A percentile compares a stretch with the other conserved stretches of the same genome.
Evolutionary conservation across 2,888 invertebrate species (phyloP).

Genomic region (Tortricodes alternella): DNA sequence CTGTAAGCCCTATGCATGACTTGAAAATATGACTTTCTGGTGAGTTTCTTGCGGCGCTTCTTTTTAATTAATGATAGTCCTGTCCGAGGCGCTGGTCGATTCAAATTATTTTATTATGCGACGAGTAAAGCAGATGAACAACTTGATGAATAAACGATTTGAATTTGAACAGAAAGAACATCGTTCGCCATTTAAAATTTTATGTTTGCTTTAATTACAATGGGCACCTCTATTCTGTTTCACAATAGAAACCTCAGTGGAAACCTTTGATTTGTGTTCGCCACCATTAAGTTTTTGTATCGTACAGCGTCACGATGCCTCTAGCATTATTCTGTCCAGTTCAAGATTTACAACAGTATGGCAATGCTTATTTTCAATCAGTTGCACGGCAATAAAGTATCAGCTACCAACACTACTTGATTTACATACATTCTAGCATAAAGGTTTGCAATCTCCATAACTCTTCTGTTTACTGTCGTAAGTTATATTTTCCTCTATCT

Average conservation of each 20-base stretch:
- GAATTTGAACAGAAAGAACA: no score
- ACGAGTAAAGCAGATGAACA: no score
- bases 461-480: constrained; percentile 32
- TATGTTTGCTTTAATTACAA: no score
- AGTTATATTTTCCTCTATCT: constrained; percentile 40
- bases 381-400: constrained; percentile 50
- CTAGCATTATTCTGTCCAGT: constrained; percentile 28
- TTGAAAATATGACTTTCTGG: no score
- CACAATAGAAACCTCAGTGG: constrained; percentile 28
- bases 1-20: no score
- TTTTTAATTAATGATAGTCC: no score
- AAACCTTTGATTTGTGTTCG: constrained; percentile 32
- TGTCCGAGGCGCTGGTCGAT: no score
- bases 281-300: constrained; percentile 19
- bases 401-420: constrained; percentile 45
- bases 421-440: constrained; percentile 39
- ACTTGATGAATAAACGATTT: no score
- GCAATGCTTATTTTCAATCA: constrained; percentile 52
- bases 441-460: constrained; percentile 32
- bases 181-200: no score
- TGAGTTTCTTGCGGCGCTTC: no score
- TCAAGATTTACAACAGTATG: constrained; percentile 28
- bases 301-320: constrained; percentile 14
- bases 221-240: no score
- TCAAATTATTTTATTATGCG: no score